Base-by-base conservation (phyloP, 1,140 invertebrate species). In the Schlechtendalia chinensis region DNA sequence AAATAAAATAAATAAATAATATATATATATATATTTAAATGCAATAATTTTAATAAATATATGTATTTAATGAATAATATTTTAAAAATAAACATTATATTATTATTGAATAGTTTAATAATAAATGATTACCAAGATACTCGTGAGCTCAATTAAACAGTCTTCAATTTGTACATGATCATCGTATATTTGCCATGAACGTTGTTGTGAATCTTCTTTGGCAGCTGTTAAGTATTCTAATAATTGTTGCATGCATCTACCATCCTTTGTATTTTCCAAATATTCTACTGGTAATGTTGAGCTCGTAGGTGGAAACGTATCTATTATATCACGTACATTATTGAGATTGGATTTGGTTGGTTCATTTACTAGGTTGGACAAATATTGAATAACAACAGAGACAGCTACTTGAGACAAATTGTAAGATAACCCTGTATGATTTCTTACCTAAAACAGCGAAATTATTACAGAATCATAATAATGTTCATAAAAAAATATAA, bases 121-220 rank as follows among this genome's bases (percentile, higher is more conserved):
- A 2, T 24, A 79, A 80, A 61, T 79, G 84, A 88, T 87, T 87
- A 96, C 94, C 88, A 97, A 87, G 84, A 97, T 94, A 77, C 92
- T 94, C 11, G 93, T 91, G n/a, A 97, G 87, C 85, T 96, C 93
- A 69, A 91, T 89, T 14, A 97, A 89, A 84, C 94, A 92, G 82
- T 93, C 91, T 65, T 91, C 90, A 84, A 97, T 97, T 81, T 92
- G 91, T 77, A 89, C 89, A 83, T 96, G 94, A 86, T 98, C 95
- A 86, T 97, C 95, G 86, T 97, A 93, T 10, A 97, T 86, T 84
- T 94, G 93, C 95, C 95, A 97, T 82, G 93, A 95, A 83, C 96
- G 88, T 84, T 98, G 95, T 84, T 98, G 95, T 0, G 94, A 94
- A 84, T 98, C 95, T 86, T 96, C 94, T 83, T 96, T 96, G 82